phyloP scores from a whole-genome alignment of 2,888 invertebrate species.

The Hyles lineata region DNA sequence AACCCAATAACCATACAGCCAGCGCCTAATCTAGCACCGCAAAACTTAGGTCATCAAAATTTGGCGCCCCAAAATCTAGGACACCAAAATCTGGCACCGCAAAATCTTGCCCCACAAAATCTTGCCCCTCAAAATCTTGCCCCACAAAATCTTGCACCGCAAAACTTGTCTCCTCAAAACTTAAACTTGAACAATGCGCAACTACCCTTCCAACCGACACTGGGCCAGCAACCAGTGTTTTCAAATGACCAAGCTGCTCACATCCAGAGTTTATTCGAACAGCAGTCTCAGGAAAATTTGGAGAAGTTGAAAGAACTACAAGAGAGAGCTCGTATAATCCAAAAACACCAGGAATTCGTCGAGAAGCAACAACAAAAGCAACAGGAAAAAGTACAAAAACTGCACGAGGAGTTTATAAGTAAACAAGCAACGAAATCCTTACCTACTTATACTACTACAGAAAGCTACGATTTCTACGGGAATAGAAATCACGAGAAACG shows the following conservation, averaged over 20 bases:
- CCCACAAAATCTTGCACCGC: not conserved
- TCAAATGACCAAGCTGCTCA: conserved; percentile 81
- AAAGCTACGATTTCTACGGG: conserved; percentile 70
- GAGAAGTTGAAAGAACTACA: conserved; percentile 88
- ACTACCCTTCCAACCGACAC: conserved; percentile 68
- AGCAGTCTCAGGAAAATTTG: conserved; percentile 85
- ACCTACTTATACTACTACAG: conserved; percentile 81
- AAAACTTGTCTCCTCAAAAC: conserved; percentile 50
- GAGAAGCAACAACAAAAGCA: conserved; percentile 92
- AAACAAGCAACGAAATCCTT: conserved; percentile 88
- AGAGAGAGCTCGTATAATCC: conserved; percentile 89
- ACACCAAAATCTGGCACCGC: conserved; percentile 56
- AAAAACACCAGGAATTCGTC: conserved; percentile 90
- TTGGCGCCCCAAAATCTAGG: conserved; percentile 4
- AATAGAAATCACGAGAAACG: conserved; percentile 71
- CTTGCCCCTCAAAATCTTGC: not conserved
- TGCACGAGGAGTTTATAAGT: conserved; percentile 88
- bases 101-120: conserved; percentile 3
- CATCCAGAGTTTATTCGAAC: conserved; percentile 84
- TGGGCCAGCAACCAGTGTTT: conserved; percentile 75
- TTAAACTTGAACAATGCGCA: conserved; percentile 67
- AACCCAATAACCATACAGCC: conserved; percentile 78
- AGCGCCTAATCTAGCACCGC: conserved; percentile 74
- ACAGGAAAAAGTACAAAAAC: conserved; percentile 89
- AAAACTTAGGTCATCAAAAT: conserved; percentile 34